Percentiles rank a stretch among this genome's conserved stretches.
phyloP scores from a whole-genome alignment of 2,797 vertebrate genomes.

The Bovichtus variegatus region DNA sequence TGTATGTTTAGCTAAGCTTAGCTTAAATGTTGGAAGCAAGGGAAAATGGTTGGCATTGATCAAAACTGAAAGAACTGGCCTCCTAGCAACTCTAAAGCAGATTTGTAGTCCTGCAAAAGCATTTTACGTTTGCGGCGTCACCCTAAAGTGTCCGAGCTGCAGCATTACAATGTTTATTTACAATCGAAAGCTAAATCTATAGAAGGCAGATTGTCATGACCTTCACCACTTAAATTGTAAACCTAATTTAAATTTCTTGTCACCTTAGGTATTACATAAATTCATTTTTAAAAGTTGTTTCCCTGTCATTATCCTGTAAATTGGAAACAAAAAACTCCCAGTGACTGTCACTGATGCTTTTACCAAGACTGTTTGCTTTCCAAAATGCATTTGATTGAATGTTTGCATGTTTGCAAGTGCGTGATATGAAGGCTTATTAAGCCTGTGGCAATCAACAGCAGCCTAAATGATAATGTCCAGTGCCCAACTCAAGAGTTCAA shows the following conservation, averaged over 20 bases:
- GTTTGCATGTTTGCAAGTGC: conserved; percentile 51
- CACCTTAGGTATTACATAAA: neutral
- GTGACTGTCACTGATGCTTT: neutral
- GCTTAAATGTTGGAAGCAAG: neutral
- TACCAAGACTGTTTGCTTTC: conserved; percentile 21
- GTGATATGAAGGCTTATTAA: conserved; percentile 69
- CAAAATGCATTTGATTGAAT: conserved; percentile 45
- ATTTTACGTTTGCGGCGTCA: neutral
- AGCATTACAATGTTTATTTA: neutral
- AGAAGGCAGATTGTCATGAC: neutral
- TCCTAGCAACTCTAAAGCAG: neutral
- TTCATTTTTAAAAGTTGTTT: neutral
- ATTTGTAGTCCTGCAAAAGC: neutral
- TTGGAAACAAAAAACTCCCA: conserved; percentile 32
- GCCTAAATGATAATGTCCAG: conserved; percentile 77
- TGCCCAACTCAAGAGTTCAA: conserved; percentile 65
- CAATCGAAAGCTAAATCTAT: neutral
- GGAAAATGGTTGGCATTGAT: neutral
- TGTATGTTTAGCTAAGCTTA: neutral
- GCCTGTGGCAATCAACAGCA: conserved; percentile 75
- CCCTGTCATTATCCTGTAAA: conserved; percentile 37
- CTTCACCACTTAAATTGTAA: neutral
- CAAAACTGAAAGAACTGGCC: neutral
- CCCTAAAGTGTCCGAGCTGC: neutral
- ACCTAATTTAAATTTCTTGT: neutral